phyloP scores from a whole-genome alignment of 2,113 vertebrate genomes.

The Halichoerus grypus region DNA sequence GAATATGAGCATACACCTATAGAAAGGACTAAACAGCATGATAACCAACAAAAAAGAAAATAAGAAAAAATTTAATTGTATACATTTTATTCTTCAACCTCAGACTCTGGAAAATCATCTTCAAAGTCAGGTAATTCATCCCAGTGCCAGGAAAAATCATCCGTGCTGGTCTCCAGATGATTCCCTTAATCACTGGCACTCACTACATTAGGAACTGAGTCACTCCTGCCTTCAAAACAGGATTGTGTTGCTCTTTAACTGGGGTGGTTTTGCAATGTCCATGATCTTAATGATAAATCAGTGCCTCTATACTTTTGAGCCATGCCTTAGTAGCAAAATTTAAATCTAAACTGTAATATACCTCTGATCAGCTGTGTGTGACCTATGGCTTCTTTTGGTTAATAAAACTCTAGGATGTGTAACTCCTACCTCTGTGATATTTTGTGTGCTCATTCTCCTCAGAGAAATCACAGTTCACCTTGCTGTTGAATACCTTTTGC shows the following conservation, averaged over 20 bases:
- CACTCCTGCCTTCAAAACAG: not conserved
- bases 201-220: not conserved
- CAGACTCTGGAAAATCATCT: not conserved
- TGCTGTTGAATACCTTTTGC: constrained; percentile 27
- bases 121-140: not conserved
- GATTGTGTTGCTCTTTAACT: not conserved
- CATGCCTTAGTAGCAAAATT: not conserved
- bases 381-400: not conserved
- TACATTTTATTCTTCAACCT: constrained; percentile 31
- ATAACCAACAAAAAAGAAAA: not conserved
- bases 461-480: not conserved
- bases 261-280: not conserved
- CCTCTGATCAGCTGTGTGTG: not conserved
- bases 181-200: not conserved
- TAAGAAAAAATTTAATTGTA: not conserved
- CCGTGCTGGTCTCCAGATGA: not conserved
- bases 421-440: constrained; percentile 7
- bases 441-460: not conserved
- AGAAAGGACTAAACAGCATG: not conserved
- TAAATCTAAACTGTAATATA: not conserved
- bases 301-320: not conserved
- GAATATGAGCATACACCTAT: not conserved
- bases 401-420: constrained; percentile 53
- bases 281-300: not conserved
- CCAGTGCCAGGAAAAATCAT: constrained; percentile 9